phyloP scores from a whole-genome alignment of 2,113 vertebrate species.

The Hippocampus mohnikei region DNA sequence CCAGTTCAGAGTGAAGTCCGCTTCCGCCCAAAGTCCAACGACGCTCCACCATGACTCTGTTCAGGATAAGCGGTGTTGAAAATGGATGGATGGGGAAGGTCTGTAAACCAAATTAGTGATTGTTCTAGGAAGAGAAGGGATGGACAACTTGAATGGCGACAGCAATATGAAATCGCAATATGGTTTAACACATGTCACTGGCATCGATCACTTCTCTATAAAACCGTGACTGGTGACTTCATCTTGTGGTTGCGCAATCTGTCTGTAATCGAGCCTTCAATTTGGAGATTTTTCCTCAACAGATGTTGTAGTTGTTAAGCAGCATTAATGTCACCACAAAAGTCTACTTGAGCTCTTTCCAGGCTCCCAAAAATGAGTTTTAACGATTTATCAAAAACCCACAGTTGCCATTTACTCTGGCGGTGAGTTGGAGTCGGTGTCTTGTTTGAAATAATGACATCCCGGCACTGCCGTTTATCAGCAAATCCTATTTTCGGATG shows the following conservation, averaged over 20 bases:
- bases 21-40: no score
- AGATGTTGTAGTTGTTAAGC: slow-evolving; percentile 1
- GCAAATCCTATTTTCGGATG: background rate
- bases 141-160: background rate
- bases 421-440: background rate
- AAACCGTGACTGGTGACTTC: background rate
- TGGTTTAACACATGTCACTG: background rate
- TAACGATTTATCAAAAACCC: background rate
- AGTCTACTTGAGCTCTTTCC: background rate
- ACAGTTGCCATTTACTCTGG: slow-evolving; percentile 5
- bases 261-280: background rate
- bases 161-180: background rate
- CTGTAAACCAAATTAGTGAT: background rate
- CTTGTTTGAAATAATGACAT: slow-evolving; percentile 1
- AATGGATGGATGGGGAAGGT: background rate
- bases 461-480: background rate
- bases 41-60: no score
- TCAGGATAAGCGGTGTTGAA: no score
- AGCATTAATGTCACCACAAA: background rate
- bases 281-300: slow-evolving; percentile 1
- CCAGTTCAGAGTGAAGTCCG: no score
- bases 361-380: background rate
- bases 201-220: background rate
- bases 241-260: background rate
- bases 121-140: background rate